Conservation (phyloP, 2,797 vertebrate species). For the Chanos chanos region DNA sequence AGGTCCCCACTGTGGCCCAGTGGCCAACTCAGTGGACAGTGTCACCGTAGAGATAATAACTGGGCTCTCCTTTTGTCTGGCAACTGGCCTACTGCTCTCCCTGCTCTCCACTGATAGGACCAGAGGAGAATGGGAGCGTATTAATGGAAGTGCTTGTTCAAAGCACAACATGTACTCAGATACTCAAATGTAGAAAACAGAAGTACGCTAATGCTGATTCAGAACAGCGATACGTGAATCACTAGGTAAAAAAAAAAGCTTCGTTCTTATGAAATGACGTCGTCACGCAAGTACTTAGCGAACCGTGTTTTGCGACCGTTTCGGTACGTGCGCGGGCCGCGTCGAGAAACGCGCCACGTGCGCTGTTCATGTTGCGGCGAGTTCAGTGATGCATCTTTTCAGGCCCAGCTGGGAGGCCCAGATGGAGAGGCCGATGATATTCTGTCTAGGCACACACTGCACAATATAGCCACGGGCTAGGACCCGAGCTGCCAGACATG, state of each 20-base stretch:
- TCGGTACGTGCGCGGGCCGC: too few species aligned
- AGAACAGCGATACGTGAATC: too few species aligned
- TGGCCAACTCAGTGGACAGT: background rate
- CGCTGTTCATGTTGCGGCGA: slow-evolving; percentile 3
- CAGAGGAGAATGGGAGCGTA: background rate
- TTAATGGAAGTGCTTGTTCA: background rate
- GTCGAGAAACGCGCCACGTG: background rate
- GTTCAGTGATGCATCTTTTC: slow-evolving; percentile 3
- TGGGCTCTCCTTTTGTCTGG: slow-evolving; percentile 2
- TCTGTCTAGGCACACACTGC: slow-evolving; percentile 1
- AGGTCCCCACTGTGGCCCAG: background rate
- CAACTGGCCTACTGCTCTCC: background rate
- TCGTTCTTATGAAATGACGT: too few species aligned
- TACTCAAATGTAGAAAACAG: background rate
- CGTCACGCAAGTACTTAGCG: too few species aligned
- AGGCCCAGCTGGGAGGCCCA: slow-evolving; percentile 34
- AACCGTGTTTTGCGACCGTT: too few species aligned
- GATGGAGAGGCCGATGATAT: slow-evolving; percentile 28
- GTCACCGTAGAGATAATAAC: slow-evolving; percentile 11
- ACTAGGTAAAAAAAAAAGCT: too few species aligned
- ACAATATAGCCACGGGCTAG: slow-evolving; percentile 13
- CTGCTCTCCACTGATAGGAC: slow-evolving; percentile 20
- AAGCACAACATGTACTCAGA: background rate
- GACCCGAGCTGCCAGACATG: background rate
- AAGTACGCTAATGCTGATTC: too few species aligned